Percentiles rank a stretch among this genome's conserved stretches.
phyloP scores from a whole-genome alignment of 2,888 invertebrate species.

The Rhaphigaster nebulosa region DNA sequence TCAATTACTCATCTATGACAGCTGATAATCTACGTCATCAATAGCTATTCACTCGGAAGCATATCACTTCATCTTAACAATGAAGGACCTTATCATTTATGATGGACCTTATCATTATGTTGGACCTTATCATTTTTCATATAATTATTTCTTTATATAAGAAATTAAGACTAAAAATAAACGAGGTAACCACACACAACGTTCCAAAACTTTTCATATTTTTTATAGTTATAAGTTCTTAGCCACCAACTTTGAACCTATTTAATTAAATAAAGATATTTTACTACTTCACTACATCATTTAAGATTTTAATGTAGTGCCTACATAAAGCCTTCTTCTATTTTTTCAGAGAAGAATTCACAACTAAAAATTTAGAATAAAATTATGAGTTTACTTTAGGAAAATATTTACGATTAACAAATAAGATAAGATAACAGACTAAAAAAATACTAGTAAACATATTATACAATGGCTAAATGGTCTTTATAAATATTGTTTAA shows the following conservation, averaged over 20 bases:
- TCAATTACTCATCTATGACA: neutral
- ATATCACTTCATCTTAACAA: neutral
- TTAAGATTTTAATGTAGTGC: neutral
- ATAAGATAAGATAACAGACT: slow-evolving; percentile 6
- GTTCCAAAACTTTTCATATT: too few species aligned
- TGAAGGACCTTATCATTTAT: neutral
- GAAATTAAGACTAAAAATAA: neutral
- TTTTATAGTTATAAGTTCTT: neutral
- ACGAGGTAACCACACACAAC: too few species aligned
- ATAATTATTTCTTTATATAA: neutral
- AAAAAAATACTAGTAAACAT: neutral
- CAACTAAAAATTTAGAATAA: neutral
- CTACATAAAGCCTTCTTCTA: neutral
- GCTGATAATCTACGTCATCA: neutral
- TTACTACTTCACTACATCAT: neutral
- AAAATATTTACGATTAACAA: neutral
- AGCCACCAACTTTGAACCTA: neutral
- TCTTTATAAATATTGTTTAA: too few species aligned
- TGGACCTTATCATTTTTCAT: neutral
- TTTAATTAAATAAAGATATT: neutral
- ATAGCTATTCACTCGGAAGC: neutral
- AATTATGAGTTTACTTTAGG: neutral
- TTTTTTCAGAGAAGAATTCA: neutral
- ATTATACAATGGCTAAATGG: neutral
- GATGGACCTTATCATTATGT: too few species aligned